Evolutionary conservation across 2,888 invertebrate genomes (phyloP), one percentile per base, ranked within the genome.

Genomic region (Drosophila greeni): DNA sequence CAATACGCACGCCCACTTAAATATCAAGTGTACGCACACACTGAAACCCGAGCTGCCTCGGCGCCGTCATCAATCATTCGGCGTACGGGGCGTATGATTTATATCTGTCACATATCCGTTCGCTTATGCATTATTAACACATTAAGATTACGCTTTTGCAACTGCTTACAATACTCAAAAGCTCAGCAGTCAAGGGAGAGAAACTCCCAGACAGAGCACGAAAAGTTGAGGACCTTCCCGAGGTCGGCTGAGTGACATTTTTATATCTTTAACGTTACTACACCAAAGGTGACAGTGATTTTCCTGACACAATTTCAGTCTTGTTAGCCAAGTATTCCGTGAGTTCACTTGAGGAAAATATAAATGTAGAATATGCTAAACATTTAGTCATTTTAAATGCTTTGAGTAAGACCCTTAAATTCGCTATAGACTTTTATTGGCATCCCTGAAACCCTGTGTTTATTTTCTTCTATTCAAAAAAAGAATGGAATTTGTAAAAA

Each of bases 61-160:
- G 49, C 34, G 43, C 48, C 39, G 31, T 51, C 77, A 75, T 77
- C 76, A 77, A 77, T 77, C 77, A 76, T 59, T 45, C 16, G 52
- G 8, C 66, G 47, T 14, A 59, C 57, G 45, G 53, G 57, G 54
- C 65, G 73, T 53, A 70, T 74, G 75, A 76, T 76, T 77, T 73
- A 76, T 76, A 77, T 60, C 48, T 74, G 62, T 66, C 66, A 61
- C 67, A 68, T 54, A 67, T 54, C 64, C 37, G 61, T 56, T 70
- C 62, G 61, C 40, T 66, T 72, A 66, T 74, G 64, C 73, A 74
- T 76, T 76, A 75, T 76, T 66, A 75, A 74, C 77, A 74, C 75
- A 76, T 75, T 75, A 68, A 75, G 66, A 70, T 72, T 43, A 42
- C 58, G 64, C 55, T 65, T 66, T 67, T 54, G 31, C 47, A 67